Base-by-base conservation (phyloP, 2,888 invertebrate species). In the Thelaira solivaga region DNA sequence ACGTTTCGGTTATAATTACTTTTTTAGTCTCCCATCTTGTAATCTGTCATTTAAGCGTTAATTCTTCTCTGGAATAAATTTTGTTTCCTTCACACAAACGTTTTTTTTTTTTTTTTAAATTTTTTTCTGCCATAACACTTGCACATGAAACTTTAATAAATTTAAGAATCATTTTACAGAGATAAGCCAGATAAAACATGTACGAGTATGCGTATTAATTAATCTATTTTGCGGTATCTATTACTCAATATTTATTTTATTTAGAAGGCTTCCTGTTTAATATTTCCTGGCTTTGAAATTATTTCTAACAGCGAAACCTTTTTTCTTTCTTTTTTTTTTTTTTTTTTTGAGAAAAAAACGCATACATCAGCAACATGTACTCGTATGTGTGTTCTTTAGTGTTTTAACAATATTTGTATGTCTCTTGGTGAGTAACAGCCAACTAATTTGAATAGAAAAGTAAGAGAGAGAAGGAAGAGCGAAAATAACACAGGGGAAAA, bases 221-320 rank as follows among this genome's bases (percentile, higher is more conserved):
- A 59, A 53, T 72, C n/a, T 7, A 67, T 45, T 24, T 26, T 6
- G n/a, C n/a, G 13, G 49, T 16, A n/a, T 47, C 59, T 69, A 45
- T 73, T 13, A 64, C 24, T 36, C 64, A 47, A 78, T 78, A 74
- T 74, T 68, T 65, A 65, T 61, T 69, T 61, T 47, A 51, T 53
- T 59, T 34, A 41, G 36, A 74, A 78, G 64, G 74, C 74, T 78
- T 78, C 78, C 78, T 74, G 74, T 71, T 61, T 26, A 49, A 47
- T 64, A 64, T 73, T 78, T 78, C 73, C 73, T 78, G 73, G 10
- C 5, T 20, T 20, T 2, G 7, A 47, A 18, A 18, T 18, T 10
- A 24, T 24, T 57, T 62, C n/a, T 11, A 24, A 47, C 10, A 34
- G 39, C 26, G 39, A 57, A n/a, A 20, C 29, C 13, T 24, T 18